Evolutionary conservation across 92 coral and sea anemone genomes (phyloP).

Genomic region (Epizoanthus stellaris): DNA sequence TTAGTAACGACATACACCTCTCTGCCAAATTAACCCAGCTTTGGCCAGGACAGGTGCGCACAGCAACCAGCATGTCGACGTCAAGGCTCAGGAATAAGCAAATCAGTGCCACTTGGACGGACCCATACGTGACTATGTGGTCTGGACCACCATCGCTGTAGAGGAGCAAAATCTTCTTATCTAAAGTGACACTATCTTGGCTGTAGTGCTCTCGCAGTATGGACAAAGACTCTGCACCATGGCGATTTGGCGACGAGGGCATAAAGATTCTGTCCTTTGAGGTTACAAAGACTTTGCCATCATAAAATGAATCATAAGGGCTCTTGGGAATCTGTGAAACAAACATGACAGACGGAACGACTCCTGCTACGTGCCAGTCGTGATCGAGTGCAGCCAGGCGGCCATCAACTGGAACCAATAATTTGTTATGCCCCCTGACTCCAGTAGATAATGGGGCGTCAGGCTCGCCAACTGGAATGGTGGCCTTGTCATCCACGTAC

Average conservation of each 20-base stretch:
- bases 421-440: no score
- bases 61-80: background rate
- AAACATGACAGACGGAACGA: background rate
- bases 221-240: background rate
- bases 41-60: background rate
- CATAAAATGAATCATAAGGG: slow-evolving; percentile 1
- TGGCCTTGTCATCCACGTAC: no score
- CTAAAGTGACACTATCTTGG: slow-evolving; percentile 1
- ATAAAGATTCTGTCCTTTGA: slow-evolving; percentile 3
- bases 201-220: slow-evolving; percentile 2
- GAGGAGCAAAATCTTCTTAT: background rate
- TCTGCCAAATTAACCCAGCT: background rate
- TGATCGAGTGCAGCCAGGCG: slow-evolving; percentile 1
- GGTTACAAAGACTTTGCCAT: slow-evolving; percentile 4
- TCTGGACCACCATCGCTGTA: no score
- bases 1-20: background rate
- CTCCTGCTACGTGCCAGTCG: background rate
- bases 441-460: no score
- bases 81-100: no score
- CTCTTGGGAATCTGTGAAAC: background rate
- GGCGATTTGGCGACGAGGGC: no score
- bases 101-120: no score
- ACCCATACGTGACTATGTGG: no score
- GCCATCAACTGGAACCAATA: no score
- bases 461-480: no score